A percentile compares a stretch with the other conserved stretches of the same genome.
phyloP scores from a whole-genome alignment of 1,140 invertebrate species.

The Amyelois transitella region DNA sequence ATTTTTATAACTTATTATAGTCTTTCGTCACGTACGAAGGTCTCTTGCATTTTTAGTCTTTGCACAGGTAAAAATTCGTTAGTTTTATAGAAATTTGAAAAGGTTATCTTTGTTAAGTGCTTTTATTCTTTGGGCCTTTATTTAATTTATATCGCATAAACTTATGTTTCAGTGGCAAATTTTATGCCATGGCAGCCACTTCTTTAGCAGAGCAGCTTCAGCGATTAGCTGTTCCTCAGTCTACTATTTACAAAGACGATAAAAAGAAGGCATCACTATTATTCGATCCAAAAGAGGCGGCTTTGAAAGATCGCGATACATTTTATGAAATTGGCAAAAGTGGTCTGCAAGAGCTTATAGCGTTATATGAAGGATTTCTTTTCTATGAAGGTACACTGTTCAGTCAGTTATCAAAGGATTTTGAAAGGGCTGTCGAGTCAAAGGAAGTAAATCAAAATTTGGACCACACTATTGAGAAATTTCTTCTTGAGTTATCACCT shows the following conservation, averaged over 20 bases:
- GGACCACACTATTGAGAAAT: constrained; percentile 85
- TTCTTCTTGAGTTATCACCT: constrained; percentile 87
- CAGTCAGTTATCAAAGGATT: constrained; percentile 79
- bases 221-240: constrained; percentile 86
- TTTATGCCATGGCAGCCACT: constrained; percentile 73
- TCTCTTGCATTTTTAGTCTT: no score
- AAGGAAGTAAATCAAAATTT: constrained; percentile 85
- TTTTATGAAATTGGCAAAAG: constrained; percentile 89
- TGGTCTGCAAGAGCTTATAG: constrained; percentile 88
- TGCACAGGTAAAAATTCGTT: no score
- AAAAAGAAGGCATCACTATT: constrained; percentile 87
- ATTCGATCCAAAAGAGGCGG: constrained; percentile 92
- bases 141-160: constrained; percentile 8
- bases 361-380: constrained; percentile 81
- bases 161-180: background rate
- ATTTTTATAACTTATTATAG: no score
- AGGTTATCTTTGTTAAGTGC: background rate
- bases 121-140: constrained; percentile 1
- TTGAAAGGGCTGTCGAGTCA: constrained; percentile 87
- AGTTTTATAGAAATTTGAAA: no score
- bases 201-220: constrained; percentile 90
- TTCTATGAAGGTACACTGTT: constrained; percentile 87
- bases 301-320: constrained; percentile 85
- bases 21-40: no score
- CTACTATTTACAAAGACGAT: constrained; percentile 79